Conservation (phyloP, 2,797 vertebrate genomes). For the Gallirallus australis region DNA sequence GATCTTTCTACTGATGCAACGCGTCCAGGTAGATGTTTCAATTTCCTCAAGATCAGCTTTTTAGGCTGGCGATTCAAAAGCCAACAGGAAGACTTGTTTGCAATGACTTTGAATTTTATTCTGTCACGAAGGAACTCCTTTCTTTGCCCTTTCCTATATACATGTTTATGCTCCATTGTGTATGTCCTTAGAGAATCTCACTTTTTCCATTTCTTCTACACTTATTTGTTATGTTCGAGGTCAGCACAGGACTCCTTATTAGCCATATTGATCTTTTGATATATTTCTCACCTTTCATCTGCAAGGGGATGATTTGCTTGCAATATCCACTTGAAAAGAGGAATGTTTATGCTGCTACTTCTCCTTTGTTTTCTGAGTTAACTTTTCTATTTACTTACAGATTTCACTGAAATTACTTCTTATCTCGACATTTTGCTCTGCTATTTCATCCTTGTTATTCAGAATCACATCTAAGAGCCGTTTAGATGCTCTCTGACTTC, state of each 20-base stretch:
- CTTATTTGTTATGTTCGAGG: not conserved
- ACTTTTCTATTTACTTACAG: not conserved
- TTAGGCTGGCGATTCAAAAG: not conserved
- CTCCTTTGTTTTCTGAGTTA: not conserved
- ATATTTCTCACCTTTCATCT: not conserved
- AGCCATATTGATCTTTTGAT: not conserved
- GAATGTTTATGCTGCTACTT: not conserved
- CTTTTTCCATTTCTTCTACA: not conserved
- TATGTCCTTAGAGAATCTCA: not conserved
- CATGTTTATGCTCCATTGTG: rapidly evolving
- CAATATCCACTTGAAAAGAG: not conserved
- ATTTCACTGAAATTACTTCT: not conserved
- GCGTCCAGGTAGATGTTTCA: not conserved
- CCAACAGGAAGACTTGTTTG: not conserved
- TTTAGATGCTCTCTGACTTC: not conserved
- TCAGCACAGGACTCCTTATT: not conserved
- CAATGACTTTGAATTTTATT: not conserved
- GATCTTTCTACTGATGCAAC: not conserved
- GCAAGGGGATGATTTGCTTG: not conserved
- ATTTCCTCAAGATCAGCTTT: not conserved
- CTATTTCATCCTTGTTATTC: not conserved
- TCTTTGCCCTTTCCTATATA: not conserved
- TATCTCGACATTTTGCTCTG: not conserved
- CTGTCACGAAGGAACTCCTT: not conserved
- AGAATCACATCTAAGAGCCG: not conserved